Percentiles rank a stretch among this genome's conserved stretches.
Conservation (phyloP, 2,797 vertebrate genomes). For the Pyrocephalus nanus region DNA sequence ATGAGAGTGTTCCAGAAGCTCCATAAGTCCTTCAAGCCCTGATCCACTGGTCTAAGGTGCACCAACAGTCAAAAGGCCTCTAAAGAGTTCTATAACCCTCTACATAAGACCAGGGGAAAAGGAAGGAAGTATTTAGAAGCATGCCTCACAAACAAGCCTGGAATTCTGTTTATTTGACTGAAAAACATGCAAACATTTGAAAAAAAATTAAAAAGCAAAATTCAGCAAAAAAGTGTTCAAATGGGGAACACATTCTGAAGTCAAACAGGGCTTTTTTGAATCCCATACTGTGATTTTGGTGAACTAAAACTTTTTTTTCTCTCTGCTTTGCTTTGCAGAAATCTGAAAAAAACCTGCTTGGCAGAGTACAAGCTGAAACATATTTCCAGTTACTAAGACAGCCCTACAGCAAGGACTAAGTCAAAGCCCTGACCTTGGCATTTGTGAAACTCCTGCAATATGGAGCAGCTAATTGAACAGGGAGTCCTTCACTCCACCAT, state of each 20-base stretch:
- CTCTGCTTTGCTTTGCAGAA: not conserved
- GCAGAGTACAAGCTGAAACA: not conserved
- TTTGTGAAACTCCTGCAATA: not conserved
- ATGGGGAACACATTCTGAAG: not conserved
- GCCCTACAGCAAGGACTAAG: not conserved
- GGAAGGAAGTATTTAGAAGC: not conserved
- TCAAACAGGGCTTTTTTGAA: not conserved
- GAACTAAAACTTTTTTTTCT: not conserved
- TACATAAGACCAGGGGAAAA: not conserved
- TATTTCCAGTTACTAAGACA: not conserved
- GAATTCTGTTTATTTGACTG: not conserved
- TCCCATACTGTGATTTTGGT: not conserved
- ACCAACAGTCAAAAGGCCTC: not conserved
- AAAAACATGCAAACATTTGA: not conserved
- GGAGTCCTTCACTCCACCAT: not conserved
- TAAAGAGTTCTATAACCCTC: not conserved
- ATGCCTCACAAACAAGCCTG: not conserved
- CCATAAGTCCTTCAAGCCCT: not conserved
- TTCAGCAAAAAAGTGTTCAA: not conserved
- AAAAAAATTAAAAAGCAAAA: rapidly evolving
- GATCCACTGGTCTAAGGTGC: not conserved
- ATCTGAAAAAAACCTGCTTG: not conserved
- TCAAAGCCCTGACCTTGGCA: not conserved
- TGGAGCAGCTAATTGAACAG: not conserved
- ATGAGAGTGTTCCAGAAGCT: not conserved